These are phyloP conservation scores for Sphaerophoria rueppellii DNA, from an alignment of 2,888 invertebrate genomes.

Conservation along the genomic window DNA sequence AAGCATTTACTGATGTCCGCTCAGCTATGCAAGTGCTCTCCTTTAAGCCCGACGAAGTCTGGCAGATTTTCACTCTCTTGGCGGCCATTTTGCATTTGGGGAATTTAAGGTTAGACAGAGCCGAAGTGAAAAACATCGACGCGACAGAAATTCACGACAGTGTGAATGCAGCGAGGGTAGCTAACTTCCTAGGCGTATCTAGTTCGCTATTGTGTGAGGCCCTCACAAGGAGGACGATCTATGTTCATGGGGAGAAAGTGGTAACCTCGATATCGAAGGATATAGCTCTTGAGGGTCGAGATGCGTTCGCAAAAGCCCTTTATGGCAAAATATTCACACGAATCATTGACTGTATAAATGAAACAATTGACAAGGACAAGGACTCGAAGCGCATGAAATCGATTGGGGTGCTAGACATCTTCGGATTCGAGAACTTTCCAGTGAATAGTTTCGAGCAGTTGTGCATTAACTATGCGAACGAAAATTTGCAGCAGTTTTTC, in stretches of 20 bases:
- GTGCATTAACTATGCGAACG: constrained; percentile 98
- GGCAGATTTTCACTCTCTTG: constrained; percentile 92
- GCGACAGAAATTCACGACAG: constrained; percentile 92
- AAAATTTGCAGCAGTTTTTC: constrained; percentile 97
- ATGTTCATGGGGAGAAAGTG: constrained; percentile 91
- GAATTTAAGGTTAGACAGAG: constrained; percentile 92
- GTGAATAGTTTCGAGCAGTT: constrained; percentile 97
- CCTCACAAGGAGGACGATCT: constrained; percentile 92
- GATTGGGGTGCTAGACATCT: constrained; percentile 97
- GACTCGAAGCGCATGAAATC: constrained; percentile 84
- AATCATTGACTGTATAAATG: constrained; percentile 95
- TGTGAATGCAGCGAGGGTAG: constrained; percentile 87
- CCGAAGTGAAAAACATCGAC: constrained; percentile 91
- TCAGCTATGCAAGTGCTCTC: constrained; percentile 97
- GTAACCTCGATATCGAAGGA: constrained; percentile 89
- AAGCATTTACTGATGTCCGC: constrained; percentile 92
- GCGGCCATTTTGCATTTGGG: constrained; percentile 95
- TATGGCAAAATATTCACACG: constrained; percentile 95
- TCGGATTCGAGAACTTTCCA: constrained; percentile 97
- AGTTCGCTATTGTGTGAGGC: constrained; percentile 89
- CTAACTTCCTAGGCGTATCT: constrained; percentile 88
- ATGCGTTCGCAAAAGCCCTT: constrained; percentile 96
- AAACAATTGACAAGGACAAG: constrained; percentile 87
- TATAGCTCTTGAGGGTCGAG: constrained; percentile 91
- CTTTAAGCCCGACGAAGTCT: constrained; percentile 92